phyloP scores from a whole-genome alignment of 1,140 invertebrate genomes.

The Archivesica marissinica region DNA sequence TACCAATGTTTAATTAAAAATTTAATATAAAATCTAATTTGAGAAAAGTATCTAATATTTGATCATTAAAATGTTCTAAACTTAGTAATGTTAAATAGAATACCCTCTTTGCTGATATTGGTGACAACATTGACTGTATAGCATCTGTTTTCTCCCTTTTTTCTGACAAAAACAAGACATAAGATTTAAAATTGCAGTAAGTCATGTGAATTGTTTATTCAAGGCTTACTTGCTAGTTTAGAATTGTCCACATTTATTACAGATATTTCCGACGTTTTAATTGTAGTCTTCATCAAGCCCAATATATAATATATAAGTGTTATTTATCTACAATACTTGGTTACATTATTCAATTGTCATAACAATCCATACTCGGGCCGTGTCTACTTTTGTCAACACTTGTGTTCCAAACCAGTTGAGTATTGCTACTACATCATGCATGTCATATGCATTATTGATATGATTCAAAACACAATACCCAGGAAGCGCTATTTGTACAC shows the following conservation, averaged over 20 bases:
- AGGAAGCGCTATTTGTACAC: constrained; percentile 23
- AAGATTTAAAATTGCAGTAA: neutral
- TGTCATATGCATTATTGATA: neutral
- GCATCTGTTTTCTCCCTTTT: constrained; percentile 8
- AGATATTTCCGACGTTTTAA: too few relatives aligned
- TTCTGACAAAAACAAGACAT: neutral
- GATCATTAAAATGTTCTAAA: too few relatives aligned
- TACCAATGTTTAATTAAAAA: neutral
- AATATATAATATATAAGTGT: neutral
- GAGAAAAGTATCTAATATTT: too few relatives aligned
- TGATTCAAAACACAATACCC: neutral
- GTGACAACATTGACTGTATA: neutral
- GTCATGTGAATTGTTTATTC: neutral
- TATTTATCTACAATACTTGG: neutral
- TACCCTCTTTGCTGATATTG: neutral
- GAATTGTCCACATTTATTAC: neutral
- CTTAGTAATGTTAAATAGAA: neutral
- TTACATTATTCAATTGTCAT: neutral
- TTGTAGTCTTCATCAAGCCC: neutral
- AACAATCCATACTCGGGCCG: neutral
- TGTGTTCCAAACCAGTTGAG: too few relatives aligned
- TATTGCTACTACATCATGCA: neutral
- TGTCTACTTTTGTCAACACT: too few relatives aligned
- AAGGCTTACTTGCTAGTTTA: neutral
- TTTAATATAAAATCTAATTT: neutral